Conservation (phyloP, 53 echinoderm and acorn worm genomes). For the Holothuria leucospilota region DNA sequence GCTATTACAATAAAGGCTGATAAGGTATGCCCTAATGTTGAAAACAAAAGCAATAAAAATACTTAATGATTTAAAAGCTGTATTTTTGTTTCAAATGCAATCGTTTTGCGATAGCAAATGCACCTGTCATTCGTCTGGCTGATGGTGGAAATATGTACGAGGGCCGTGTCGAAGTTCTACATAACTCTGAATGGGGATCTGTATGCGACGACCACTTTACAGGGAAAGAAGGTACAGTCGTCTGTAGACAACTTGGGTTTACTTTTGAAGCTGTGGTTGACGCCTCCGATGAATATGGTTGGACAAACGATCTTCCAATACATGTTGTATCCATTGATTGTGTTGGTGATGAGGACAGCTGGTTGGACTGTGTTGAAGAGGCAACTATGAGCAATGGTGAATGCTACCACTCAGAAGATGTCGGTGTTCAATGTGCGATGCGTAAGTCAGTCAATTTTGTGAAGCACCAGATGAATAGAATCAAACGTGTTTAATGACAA, state of each 20-base stretch:
- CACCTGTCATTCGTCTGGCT: constrained; percentile 6
- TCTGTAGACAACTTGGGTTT: constrained; percentile 4
- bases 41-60: no score
- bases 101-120: background rate
- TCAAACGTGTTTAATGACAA: no score
- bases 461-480: no score
- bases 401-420: constrained; percentile 19
- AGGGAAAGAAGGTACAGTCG: background rate
- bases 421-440: background rate
- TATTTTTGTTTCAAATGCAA: no score
- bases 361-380: background rate
- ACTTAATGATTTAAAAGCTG: no score
- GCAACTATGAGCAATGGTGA: background rate
- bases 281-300: constrained; percentile 5
- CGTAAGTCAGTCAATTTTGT: background rate
- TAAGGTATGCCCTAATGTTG: no score
- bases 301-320: background rate
- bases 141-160: background rate
- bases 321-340: background rate
- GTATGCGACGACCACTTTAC: constrained; percentile 19
- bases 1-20: no score
- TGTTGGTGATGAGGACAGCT: background rate
- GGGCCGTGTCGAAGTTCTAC: constrained; percentile 19
- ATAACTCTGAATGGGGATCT: constrained; percentile 13
- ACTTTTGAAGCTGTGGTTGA: background rate